Conservation (phyloP, 1,140 invertebrate genomes). For the Drosophila jambulina region DNA sequence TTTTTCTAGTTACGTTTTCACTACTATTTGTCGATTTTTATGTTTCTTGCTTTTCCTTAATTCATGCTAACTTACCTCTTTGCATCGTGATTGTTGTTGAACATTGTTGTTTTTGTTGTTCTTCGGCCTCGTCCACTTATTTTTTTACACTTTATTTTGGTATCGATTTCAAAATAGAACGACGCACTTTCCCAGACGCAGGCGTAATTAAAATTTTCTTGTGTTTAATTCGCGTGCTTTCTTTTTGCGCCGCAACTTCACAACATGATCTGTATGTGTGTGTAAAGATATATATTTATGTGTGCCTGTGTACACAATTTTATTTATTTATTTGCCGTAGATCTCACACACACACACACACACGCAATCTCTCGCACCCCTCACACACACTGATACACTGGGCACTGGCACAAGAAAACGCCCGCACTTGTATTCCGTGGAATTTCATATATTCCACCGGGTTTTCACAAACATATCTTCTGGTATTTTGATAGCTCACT, state of each 20-base stretch:
- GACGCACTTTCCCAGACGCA: constrained; percentile 75
- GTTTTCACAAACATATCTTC: constrained; percentile 6
- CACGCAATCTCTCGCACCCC: constrained; percentile 14
- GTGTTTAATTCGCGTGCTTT: constrained; percentile 70
- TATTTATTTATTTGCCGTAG: constrained; percentile 58
- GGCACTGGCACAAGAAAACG: constrained; percentile 10
- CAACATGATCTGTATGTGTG: constrained; percentile 62
- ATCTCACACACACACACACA: constrained; percentile 29
- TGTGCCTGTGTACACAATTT: constrained; percentile 62
- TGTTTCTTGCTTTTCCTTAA: not conserved
- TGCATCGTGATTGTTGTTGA: constrained; percentile 14
- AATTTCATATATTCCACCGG: constrained; percentile 39
- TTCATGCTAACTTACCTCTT: constrained; percentile 32
- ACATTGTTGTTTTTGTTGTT: constrained; percentile 19
- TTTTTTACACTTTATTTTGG: constrained; percentile 70
- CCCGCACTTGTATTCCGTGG: constrained; percentile 53
- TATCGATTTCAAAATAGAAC: constrained; percentile 83
- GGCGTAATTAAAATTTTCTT: constrained; percentile 63
- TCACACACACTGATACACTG: constrained; percentile 9
- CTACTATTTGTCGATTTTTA: constrained; percentile 8
- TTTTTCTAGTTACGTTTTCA: constrained; percentile 55
- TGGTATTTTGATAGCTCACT: constrained; percentile 7
- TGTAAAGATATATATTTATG: constrained; percentile 21
- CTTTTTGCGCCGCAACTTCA: constrained; percentile 78
- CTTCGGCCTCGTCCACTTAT: constrained; percentile 4